A percentile compares a stretch with the other conserved stretches of the same genome.
phyloP scores from a whole-genome alignment of 2,888 invertebrate species.

The Agriopis marginaria region DNA sequence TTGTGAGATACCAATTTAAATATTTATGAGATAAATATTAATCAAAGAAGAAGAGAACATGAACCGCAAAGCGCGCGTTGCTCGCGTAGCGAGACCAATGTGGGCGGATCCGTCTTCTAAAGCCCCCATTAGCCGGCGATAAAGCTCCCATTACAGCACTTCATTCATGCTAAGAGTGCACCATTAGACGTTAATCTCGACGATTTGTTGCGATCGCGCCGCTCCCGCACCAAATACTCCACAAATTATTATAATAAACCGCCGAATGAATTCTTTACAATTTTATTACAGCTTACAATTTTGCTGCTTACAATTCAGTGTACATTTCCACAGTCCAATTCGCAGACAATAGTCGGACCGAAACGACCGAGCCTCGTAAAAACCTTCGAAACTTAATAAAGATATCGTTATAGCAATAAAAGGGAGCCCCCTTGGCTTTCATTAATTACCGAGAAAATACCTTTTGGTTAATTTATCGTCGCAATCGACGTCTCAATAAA shows the following conservation, averaged over 20 bases:
- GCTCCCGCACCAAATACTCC: constrained; percentile 52
- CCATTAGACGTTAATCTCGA: constrained; percentile 72
- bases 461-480: constrained; percentile 70
- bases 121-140: constrained; percentile 69
- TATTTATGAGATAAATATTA: constrained; percentile 20
- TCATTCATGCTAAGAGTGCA: constrained; percentile 69
- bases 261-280: constrained; percentile 21
- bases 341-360: constrained; percentile 49
- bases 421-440: constrained; percentile 60
- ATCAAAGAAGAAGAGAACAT: constrained; percentile 16
- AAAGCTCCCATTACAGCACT: constrained; percentile 72
- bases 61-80: constrained; percentile 17
- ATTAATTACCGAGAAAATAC: constrained; percentile 74
- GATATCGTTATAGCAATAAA: constrained; percentile 75
- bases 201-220: constrained; percentile 64
- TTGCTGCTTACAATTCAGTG: constrained; percentile 38
- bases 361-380: constrained; percentile 52
- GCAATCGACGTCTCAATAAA: constrained; percentile 73
- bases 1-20: constrained; percentile 1
- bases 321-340: constrained; percentile 53
- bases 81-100: constrained; percentile 41
- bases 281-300: constrained; percentile 34
- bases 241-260: constrained; percentile 47
- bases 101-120: constrained; percentile 56
- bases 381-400: constrained; percentile 72